Conservation (phyloP, 2,888 invertebrate genomes). For the Dryobota labecula region DNA sequence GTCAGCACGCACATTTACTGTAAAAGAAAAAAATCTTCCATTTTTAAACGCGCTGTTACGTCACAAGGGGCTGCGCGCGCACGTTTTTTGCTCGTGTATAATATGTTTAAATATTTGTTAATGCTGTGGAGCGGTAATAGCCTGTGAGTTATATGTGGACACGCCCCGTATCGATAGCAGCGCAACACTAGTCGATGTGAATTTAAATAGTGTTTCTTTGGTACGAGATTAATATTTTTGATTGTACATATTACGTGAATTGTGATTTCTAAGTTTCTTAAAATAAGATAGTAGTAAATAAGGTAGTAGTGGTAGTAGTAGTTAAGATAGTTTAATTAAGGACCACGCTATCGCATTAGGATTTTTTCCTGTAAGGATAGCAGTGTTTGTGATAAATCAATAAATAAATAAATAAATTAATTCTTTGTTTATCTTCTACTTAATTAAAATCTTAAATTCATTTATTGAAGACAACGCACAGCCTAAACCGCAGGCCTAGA, state of each 20-base stretch:
- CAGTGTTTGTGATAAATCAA: no score
- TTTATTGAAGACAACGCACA: not conserved
- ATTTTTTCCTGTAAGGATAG: no score
- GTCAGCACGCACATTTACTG: slow-evolving; percentile 19
- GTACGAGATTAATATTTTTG: not conserved
- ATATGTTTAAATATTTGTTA: slow-evolving; percentile 87
- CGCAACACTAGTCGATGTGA: slow-evolving; percentile 53
- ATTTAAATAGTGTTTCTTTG: slow-evolving; percentile 23
- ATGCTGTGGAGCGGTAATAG: slow-evolving; percentile 76
- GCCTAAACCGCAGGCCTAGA: not conserved
- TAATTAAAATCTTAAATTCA: not conserved
- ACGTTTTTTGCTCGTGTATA: slow-evolving; percentile 72
- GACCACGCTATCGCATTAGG: no score
- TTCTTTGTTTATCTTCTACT: not conserved
- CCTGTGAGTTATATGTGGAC: slow-evolving; percentile 71
- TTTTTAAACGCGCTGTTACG: slow-evolving; percentile 57
- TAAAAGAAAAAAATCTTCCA: slow-evolving; percentile 41
- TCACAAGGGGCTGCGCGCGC: slow-evolving; percentile 67
- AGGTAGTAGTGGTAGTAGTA: no score
- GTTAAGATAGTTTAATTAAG: no score
- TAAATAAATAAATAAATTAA: no score
- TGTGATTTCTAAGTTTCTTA: not conserved
- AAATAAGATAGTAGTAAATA: no score
- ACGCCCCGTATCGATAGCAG: slow-evolving; percentile 75
- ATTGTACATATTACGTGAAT: not conserved